Conservation (phyloP, 2,113 vertebrate genomes). For the Burhinus oedicnemus region DNA sequence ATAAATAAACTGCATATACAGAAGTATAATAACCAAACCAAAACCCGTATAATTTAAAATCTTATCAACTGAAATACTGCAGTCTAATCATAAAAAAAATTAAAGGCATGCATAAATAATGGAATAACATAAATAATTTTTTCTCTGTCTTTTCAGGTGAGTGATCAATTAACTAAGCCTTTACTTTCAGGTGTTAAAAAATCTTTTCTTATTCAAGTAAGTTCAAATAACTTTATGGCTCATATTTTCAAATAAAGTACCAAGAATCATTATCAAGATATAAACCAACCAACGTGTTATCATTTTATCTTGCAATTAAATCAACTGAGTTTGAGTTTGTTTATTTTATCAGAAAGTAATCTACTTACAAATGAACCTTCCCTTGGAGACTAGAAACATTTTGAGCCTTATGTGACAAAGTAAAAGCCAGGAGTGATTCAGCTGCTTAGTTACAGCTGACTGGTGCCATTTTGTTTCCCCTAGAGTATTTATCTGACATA, state of each 20-base stretch:
- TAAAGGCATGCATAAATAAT: not conserved
- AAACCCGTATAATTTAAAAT: not conserved
- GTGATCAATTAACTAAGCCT: not conserved
- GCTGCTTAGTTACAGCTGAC: not conserved
- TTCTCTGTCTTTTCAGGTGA: not conserved
- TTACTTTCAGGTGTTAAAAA: not conserved
- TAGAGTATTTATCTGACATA: not conserved
- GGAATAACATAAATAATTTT: not conserved
- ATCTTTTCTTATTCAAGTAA: not conserved
- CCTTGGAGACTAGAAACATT: not conserved
- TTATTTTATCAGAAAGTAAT: not conserved
- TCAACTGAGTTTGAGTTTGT: not conserved
- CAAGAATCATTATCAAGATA: not conserved
- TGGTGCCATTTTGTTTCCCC: not conserved
- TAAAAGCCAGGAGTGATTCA: not conserved
- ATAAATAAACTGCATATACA: not conserved
- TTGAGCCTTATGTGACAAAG: not conserved
- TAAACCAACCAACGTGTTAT: not conserved
- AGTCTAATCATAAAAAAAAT: not conserved
- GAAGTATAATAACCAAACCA: not conserved
- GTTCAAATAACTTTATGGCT: not conserved
- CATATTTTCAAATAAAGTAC: not conserved
- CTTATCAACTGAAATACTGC: not conserved
- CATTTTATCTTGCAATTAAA: not conserved
- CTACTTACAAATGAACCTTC: not conserved